Evolutionary conservation across 2,888 invertebrate species (phyloP), one percentile per base, ranked within the genome.

Genomic region (Chrysomela aeneicollis): DNA sequence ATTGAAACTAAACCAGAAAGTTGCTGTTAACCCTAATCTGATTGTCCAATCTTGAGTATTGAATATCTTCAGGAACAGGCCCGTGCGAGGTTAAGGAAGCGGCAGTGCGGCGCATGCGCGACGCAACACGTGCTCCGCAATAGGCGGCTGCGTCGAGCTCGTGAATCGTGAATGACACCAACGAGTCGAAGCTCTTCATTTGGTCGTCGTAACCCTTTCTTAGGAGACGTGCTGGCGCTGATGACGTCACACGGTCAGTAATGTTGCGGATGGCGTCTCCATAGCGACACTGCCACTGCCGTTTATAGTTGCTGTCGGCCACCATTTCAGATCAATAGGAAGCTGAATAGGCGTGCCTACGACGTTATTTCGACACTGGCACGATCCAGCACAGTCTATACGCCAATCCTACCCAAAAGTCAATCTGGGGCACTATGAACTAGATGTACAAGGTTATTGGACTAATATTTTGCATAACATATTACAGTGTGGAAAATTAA

Each of bases 161-260:
- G 72, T 76, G 74, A 76, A 76, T 73, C 61, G 72, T 76, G 74
- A 76, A 76, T 76, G 74, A 72, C 71, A 74, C 70, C 10, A 42
- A 15, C 12, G 42, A 60, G 68, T 63, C 62, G 66, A 67, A 59
- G 53, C 78, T 81, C 81, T 77, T 81, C 83, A 82, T 84, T 83
- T 84, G n/a, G n/a, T n/a, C 84, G 84, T 82, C 85, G 78, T 78
- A 78, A 77, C 82, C 82, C 85, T 85, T 85, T 85, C 85, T 85
- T 85, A 84, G 83, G 83, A 85, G 84, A 85, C 84, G 74, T 74
- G 69, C 72, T 76, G 78, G 77, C 77, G 78, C 75, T 75, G 69
- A 72, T 80, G 81, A 81, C 81, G 81, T 81, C 81, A 81, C 73
- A 76, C 67, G 74, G 76, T 77, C 76, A 79, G 77, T 76, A 78